These are phyloP conservation scores for Actinopyga echinites DNA, from an alignment of 53 echinoderm and acorn worm species.

Conservation along the genomic window DNA sequence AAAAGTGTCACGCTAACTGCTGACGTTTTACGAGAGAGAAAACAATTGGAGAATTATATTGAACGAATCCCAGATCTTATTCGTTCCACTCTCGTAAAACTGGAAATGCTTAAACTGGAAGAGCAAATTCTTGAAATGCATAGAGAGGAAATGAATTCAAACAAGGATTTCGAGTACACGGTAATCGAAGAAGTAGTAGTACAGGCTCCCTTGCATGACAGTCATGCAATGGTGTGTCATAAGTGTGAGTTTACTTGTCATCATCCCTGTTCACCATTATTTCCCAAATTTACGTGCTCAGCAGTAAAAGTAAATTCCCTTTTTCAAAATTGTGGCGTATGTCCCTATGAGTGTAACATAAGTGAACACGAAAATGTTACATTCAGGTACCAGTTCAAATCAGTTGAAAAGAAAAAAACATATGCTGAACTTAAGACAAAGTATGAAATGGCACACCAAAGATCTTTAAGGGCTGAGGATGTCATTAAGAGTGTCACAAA, in stretches of 20 bases:
- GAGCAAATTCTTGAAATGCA: too few species aligned
- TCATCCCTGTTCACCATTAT: too few species aligned
- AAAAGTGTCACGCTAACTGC: too few species aligned
- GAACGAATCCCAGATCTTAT: too few species aligned
- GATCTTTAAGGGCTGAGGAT: conserved; percentile 27
- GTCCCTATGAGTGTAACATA: conserved; percentile 48
- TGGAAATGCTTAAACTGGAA: too few species aligned
- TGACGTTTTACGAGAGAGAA: too few species aligned
- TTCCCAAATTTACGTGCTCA: too few species aligned
- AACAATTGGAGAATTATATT: too few species aligned
- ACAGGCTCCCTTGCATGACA: neutral
- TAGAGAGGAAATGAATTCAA: too few species aligned
- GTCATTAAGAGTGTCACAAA: conserved; percentile 1
- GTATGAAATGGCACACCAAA: conserved; percentile 30
- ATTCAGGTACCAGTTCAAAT: neutral
- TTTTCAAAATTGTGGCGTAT: neutral
- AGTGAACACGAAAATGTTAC: conserved; percentile 34
- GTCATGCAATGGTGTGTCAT: conserved; percentile 27
- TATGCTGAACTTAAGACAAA: conserved; percentile 26
- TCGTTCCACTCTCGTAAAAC: too few species aligned
- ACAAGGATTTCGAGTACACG: too few species aligned
- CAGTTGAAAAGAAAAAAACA: neutral
- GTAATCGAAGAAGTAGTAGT: neutral
- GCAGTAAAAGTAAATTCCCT: too few species aligned
- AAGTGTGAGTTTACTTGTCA: neutral